A percentile compares a stretch with the other conserved stretches of the same genome.
Conservation (phyloP, 2,797 vertebrate genomes). For the Xenops minutus region DNA sequence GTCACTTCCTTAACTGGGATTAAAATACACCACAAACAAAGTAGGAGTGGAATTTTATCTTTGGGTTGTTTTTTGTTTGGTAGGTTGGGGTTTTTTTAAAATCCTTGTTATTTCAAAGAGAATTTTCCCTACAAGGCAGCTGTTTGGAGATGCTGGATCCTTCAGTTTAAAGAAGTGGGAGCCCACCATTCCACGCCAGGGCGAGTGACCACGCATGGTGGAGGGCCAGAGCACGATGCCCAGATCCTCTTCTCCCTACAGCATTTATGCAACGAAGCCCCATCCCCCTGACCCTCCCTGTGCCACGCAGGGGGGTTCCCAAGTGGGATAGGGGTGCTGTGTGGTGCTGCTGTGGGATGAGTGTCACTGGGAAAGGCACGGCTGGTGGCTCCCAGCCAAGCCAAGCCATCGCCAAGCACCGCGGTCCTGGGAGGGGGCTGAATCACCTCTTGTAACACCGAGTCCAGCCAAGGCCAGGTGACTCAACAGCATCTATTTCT, state of each 20-base stretch:
- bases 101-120: neutral
- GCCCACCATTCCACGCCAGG: neutral
- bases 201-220: neutral
- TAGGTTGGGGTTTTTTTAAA: no score
- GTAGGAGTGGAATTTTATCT: neutral
- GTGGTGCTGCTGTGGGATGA: neutral
- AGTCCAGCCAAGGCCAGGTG: neutral
- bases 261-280: neutral
- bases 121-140: neutral
- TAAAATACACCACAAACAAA: neutral
- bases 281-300: neutral
- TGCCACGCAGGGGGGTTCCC: rapidly evolving
- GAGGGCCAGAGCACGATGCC: neutral
- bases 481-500: neutral
- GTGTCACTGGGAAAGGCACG: neutral
- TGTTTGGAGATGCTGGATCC: neutral
- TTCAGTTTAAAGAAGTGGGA: neutral
- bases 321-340: no score
- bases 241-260: neutral
- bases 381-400: rapidly evolving
- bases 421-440: neutral
- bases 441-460: rapidly evolving
- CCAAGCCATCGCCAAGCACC: neutral
- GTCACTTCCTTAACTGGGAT: neutral
- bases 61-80: no score